Evolutionary conservation across 2,113 vertebrate genomes (phyloP).

Genomic region (Urocynchramus pylzowi): DNA sequence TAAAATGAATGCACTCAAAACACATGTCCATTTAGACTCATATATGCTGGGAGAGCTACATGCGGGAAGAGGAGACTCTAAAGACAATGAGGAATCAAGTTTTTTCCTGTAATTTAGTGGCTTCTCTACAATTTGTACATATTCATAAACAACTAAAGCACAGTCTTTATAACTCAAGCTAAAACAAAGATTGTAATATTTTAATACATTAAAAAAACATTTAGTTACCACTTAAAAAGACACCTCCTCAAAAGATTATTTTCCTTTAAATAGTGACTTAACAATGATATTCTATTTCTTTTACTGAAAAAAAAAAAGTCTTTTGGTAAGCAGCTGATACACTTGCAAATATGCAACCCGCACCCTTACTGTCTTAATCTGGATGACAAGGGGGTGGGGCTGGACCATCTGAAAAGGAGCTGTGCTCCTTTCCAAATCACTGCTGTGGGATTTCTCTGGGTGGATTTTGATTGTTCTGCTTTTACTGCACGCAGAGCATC

Average conservation of each 20-base stretch:
- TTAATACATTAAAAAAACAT: background rate
- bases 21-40: background rate
- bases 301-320: constrained; percentile 2
- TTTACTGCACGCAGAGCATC: constrained; percentile 51
- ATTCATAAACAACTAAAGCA: background rate
- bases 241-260: background rate
- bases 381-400: constrained; percentile 44
- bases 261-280: background rate
- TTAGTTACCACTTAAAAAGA: background rate
- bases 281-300: background rate
- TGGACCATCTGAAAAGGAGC: constrained; percentile 51
- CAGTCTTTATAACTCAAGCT: background rate
- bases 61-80: background rate
- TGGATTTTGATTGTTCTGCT: constrained; percentile 51
- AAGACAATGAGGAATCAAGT: background rate
- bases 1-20: background rate
- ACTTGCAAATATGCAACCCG: constrained; percentile 44
- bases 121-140: background rate
- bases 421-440: constrained; percentile 46
- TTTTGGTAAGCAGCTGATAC: constrained; percentile 52
- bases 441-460: constrained; percentile 58
- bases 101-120: background rate
- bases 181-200: constrained; percentile 14
- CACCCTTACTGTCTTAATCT: constrained; percentile 49
- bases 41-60: background rate